Evolutionary conservation across 37 sponge, comb jelly and placozoan genomes (phyloP).

Genomic region (Beroe ovata): DNA sequence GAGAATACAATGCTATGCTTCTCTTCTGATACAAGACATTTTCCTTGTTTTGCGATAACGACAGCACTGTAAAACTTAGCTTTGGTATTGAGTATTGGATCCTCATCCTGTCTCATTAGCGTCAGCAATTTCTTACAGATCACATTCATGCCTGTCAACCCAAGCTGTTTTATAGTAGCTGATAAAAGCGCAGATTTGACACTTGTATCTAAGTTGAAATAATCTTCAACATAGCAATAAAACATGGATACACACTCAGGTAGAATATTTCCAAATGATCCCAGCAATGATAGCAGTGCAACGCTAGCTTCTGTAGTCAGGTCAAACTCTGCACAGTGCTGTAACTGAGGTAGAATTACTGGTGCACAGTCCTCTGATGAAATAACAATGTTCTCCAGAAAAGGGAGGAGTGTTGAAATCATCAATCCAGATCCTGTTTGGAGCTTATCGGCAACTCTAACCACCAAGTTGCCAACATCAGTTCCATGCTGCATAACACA

Average conservation of each 20-base stretch:
- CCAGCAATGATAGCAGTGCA: constrained; percentile 49
- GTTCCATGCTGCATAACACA: constrained; percentile 15
- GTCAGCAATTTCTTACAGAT: not conserved
- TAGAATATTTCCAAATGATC: constrained; percentile 9
- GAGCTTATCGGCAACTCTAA: not conserved
- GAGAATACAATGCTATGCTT: not conserved
- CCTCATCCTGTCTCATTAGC: constrained; percentile 3
- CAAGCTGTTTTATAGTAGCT: not conserved
- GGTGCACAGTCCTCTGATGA: constrained; percentile 1
- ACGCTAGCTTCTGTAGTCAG: constrained; percentile 16
- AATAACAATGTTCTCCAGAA: constrained; percentile 19
- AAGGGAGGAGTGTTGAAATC: constrained; percentile 43
- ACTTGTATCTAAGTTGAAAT: not conserved
- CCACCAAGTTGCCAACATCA: not conserved
- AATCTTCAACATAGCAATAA: constrained; percentile 27
- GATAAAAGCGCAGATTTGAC: constrained; percentile 33
- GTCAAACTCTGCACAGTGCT: constrained; percentile 57
- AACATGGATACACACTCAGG: constrained; percentile 64
- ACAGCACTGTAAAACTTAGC: constrained; percentile 11
- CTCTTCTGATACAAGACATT: not conserved
- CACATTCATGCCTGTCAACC: not conserved
- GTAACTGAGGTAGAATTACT: constrained; percentile 38
- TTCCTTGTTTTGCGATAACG: not conserved
- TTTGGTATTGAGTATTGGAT: not conserved
- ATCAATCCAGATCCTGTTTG: not conserved